A percentile compares a stretch with the other conserved stretches of the same genome.
phyloP scores from a whole-genome alignment of 2,797 vertebrate genomes.

The Coilia nasus region DNA sequence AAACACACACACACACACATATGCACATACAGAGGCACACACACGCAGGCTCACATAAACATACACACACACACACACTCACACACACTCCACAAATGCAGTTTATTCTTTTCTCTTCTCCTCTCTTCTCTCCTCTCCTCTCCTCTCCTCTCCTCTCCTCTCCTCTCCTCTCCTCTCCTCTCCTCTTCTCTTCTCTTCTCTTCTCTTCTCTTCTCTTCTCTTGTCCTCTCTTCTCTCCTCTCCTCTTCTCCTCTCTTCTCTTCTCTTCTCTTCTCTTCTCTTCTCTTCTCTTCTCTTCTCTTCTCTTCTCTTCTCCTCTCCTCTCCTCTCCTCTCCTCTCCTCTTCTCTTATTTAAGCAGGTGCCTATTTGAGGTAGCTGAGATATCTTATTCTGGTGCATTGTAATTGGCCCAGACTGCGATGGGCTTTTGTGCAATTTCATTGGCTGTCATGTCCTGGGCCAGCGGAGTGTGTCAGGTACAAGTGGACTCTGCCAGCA shows the following conservation, averaged over 20 bases:
- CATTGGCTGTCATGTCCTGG: constrained; percentile 56
- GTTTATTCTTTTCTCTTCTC: no score
- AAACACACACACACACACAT: neutral
- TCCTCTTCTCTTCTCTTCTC: no score
- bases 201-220: no score
- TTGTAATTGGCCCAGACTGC: neutral
- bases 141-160: no score
- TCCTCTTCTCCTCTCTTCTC: neutral
- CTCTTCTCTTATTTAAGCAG: neutral
- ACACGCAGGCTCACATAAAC: neutral
- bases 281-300: no score
- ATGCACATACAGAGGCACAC: neutral
- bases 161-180: no score
- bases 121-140: no score
- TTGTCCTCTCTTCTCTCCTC: neutral
- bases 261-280: no score
- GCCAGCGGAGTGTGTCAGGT: constrained; percentile 43
- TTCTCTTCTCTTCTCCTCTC: neutral
- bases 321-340: neutral
- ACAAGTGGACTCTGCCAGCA: neutral
- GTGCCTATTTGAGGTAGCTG: neutral
- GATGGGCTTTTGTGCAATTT: constrained; percentile 40
- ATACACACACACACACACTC: neutral
- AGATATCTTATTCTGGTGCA: neutral
- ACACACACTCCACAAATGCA: constrained; percentile 37